Percentiles rank a stretch among this genome's conserved stretches.
Evolutionary conservation across 2,113 vertebrate species (phyloP).

Genomic region (Alosa alosa): DNA sequence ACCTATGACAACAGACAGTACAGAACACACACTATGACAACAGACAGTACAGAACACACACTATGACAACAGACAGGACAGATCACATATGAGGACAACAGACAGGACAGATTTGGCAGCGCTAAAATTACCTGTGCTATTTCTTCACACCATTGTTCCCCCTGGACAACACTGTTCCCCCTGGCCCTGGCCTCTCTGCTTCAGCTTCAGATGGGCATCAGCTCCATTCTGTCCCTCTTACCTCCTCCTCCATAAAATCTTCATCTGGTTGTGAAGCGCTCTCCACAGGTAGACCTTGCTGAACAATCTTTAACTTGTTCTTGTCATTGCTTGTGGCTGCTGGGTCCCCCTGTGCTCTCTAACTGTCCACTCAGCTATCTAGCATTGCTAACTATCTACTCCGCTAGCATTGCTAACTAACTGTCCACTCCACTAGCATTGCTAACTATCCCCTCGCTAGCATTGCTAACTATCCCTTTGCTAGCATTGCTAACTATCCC

Average conservation of each 20-base stretch:
- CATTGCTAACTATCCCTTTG: not conserved
- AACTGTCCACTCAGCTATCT: not conserved
- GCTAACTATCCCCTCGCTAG: too few relatives aligned
- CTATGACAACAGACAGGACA: slow-evolving; percentile 26
- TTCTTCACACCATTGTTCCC: not conserved
- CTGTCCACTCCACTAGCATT: too few relatives aligned
- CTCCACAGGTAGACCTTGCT: not conserved
- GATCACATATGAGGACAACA: slow-evolving; percentile 58
- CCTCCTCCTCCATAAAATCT: not conserved
- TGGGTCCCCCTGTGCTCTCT: not conserved
- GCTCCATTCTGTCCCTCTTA: not conserved
- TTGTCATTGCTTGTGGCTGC: too few relatives aligned
- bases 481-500: not conserved
- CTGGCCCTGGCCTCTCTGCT: not conserved
- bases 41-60: not conserved
- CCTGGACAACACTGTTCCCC: too few relatives aligned
- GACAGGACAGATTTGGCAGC: not conserved
- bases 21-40: slow-evolving; percentile 29
- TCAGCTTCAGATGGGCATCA: too few relatives aligned
- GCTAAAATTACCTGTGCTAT: not conserved
- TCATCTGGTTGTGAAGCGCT: not conserved
- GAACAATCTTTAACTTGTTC: not conserved
- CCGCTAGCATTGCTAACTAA: too few relatives aligned
- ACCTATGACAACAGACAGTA: slow-evolving; percentile 71
- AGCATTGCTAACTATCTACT: too few relatives aligned